Evolutionary conservation across 1,140 invertebrate species (phyloP), one percentile per base, ranked within the genome.

Genomic region (Philotrypesis tridentata): DNA sequence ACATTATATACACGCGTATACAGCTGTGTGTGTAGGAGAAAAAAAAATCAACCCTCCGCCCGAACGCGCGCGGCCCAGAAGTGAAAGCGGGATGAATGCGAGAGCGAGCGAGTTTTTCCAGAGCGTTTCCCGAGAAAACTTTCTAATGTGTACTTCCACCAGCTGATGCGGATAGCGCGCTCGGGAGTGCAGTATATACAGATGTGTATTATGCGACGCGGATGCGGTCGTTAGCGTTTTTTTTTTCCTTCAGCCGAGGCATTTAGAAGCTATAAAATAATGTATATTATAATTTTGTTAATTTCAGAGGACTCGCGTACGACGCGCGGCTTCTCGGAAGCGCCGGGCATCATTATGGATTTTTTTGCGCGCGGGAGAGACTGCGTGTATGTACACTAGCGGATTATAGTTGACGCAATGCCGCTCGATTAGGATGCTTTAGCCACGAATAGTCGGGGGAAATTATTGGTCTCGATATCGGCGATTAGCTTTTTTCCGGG

Each of bases 81-180:
- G 86, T 84, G 85, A 88, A 88, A 88, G 87, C 83, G 71, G 31
- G 33, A 37, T 76, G 79, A 65, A 60, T 33, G n/a, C n/a, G n/a
- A n/a, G n/a, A n/a, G n/a, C 23, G 29, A 2, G 9, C 65, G 3
- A 67, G 29, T 82, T 82, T 82, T 77, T 61, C n/a, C 48, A 12
- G 43, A 9, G 9, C 7, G n/a, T 77, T 82, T 77, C 43, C 27
- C 60, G 31, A 14, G 33, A 61, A 72, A 72, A 82, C 80, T 82
- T 82, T 82, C 80, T 78, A 79, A 3, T 37, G 33, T 9, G 9
- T 37, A 37, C 33, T 79, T 48, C 68, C 3, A 29, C 7, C n/a
- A 3, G 17, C 27, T 3, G 3, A 9, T 29, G 27, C 48, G 70
- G n/a, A 55, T 55, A n/a, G n/a, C n/a, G n/a, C n/a, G n/a, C n/a